These are phyloP conservation scores for Sebastiscus tertius DNA, from an alignment of 2,797 vertebrate species.

Conservation along the genomic window DNA sequence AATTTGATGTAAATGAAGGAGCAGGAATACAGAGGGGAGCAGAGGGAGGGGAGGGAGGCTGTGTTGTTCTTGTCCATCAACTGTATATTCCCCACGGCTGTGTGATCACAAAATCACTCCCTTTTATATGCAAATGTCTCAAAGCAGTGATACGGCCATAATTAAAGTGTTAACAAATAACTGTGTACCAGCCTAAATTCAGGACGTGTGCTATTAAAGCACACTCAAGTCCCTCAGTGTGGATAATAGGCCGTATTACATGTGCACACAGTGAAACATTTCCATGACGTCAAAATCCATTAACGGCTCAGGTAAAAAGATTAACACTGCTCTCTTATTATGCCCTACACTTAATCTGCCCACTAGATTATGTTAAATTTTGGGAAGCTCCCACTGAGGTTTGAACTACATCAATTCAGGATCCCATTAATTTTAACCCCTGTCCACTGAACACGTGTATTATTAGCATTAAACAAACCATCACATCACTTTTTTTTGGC, in stretches of 20 bases:
- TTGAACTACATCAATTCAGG: constrained; percentile 53
- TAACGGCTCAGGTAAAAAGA: constrained; percentile 64
- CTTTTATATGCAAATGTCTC: constrained; percentile 62
- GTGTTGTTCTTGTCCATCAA: constrained; percentile 48
- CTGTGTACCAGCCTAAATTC: constrained; percentile 23
- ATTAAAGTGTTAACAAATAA: constrained; percentile 61
- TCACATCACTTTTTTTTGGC: neutral
- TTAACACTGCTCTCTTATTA: constrained; percentile 54
- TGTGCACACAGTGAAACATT: constrained; percentile 26
- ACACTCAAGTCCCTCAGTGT: constrained; percentile 31
- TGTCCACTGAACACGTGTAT: constrained; percentile 29
- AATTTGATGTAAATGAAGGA: constrained; percentile 72
- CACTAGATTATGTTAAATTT: constrained; percentile 57
- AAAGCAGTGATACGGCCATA: constrained; percentile 26
- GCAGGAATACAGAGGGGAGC: constrained; percentile 50
- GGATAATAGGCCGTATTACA: constrained; percentile 45
- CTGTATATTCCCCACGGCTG: constrained; percentile 33
- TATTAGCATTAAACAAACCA: constrained; percentile 36
- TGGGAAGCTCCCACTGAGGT: constrained; percentile 52
- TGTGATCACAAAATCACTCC: constrained; percentile 45
- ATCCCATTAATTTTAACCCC: constrained; percentile 53
- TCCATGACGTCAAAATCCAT: constrained; percentile 66
- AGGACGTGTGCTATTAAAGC: constrained; percentile 34
- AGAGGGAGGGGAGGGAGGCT: constrained; percentile 14
- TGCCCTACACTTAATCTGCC: constrained; percentile 57